These are phyloP conservation scores for Conger conger DNA, from an alignment of 2,113 vertebrate species.

Conservation along the genomic window DNA sequence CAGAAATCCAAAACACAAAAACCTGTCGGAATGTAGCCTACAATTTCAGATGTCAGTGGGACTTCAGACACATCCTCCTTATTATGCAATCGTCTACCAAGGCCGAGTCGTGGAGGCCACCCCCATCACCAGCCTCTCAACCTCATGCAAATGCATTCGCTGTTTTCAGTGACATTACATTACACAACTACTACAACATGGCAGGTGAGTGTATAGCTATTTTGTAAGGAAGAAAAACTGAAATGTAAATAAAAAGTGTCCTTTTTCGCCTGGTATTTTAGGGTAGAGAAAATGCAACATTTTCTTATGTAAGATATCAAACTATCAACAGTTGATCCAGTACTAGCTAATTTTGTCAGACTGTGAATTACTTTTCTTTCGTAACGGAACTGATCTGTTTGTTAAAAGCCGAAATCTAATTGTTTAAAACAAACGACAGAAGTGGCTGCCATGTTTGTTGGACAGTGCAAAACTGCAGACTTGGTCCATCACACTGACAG, in stretches of 20 bases:
- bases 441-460: background rate
- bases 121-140: background rate
- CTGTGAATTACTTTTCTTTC: background rate
- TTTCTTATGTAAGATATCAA: background rate
- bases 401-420: background rate
- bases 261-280: background rate
- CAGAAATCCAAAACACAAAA: background rate
- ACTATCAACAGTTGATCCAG: background rate
- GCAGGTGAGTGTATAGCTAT: background rate
- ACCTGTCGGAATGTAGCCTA: background rate
- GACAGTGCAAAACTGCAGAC: background rate
- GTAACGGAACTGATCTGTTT: background rate
- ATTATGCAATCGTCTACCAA: background rate
- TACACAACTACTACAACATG: background rate
- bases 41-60: background rate
- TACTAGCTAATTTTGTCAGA: background rate
- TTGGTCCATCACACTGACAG: conserved; percentile 1
- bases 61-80: background rate
- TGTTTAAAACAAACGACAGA: background rate
- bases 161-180: background rate
- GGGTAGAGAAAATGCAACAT: background rate
- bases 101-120: background rate
- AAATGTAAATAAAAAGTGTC: background rate
- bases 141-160: background rate
- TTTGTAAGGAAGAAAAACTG: background rate